Evolutionary conservation across 2,797 vertebrate genomes (phyloP), one percentile per base, ranked within the genome.

Genomic region (Ataeniobius toweri): DNA sequence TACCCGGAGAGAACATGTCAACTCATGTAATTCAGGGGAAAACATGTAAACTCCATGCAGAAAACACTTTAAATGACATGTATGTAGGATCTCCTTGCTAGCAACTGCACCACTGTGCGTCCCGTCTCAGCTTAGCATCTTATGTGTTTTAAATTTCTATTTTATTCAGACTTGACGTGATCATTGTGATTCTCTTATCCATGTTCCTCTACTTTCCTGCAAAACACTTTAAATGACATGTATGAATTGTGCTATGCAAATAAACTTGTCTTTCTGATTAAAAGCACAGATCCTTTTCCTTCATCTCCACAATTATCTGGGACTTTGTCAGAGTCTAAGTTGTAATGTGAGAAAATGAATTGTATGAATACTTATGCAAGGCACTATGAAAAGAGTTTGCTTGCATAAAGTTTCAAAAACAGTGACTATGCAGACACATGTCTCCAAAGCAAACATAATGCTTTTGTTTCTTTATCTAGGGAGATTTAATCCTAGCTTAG

Each of bases 381-480:
- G 24, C 24, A 68, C 20, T 1, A 41, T 6, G 2, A 46, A 68
- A 68, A 46, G 10, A 13, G 39, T 68, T 44, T 67, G 18, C 36
- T 22, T 41, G 20, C 36, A 24, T 31, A 2, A 6, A 22, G 14
- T 22, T 67, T 31, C 61, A 6, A 41, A 51, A n/a, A 46, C 10
- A 28, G 20, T 39, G 28, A 22, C 51, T 58, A 71, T 2, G 41
- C 39, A 58, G 75, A 31, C 22, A 18, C 69, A 61, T 3, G 56
- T 39, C 44, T 77, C 76, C 28, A 61, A 14, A 51, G 55, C 44
- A 50, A 77, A 61, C 76, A 77, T 39, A 31, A 48, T 70, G 56
- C 24, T 46, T 48, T 36, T 48, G 53, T 61, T 59, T 77, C 44
- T 71, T 59, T 71, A 71, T 71, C 68, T 68, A n/a, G 31, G 44